Evolutionary conservation across 2,113 vertebrate genomes (phyloP), one percentile per base, ranked within the genome.

Genomic region (Phoenicopterus ruber): DNA sequence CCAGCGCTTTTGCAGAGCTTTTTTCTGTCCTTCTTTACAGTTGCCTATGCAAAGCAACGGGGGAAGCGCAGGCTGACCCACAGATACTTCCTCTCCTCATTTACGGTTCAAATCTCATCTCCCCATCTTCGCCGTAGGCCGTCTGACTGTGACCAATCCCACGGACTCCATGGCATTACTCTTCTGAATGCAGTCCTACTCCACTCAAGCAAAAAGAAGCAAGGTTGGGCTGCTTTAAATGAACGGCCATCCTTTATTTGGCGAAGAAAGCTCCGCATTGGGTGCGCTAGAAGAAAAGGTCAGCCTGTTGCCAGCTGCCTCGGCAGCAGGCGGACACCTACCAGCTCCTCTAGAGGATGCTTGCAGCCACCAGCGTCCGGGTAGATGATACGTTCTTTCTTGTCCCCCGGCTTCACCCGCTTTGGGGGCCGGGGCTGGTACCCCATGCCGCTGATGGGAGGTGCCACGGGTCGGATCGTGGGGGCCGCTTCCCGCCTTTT

Each of bases 311-410:
- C 20, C 28, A 61, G 80, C 55, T 25, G 50, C 8, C 5, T 29
- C 69, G n/a, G n/a, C n/a, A 7, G 18, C 14, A 29, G 26, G 36
- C 44, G 36, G 29, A 46, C 6, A 91, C 98, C 46, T 93, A 99
- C 99, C 98, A 99, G 88, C 32, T 98, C 96, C 0, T 97, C 95
- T 5, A 96, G 95, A 3, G 94, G 84, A 6, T 99, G 98, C 3
- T 78, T 96, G 90, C 99, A 99, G 91, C 99, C 99, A 7, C 98
- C 99, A 0, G 96, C 96, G 0, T 99, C 99, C 0, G 98, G 98
- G 34, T 97, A 92, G 80, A 91, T 47, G 31, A 79, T 82, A 8
- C 26, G 95, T 17, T 90, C 25, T 21, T 86, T 91, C 58, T 54
- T 82, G 38, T 36, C 40, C 4, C 17, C 50, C 0, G 19, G 6